Conservation (phyloP, 2,888 invertebrate genomes). For the Gastracanthus pulcherrimus region DNA sequence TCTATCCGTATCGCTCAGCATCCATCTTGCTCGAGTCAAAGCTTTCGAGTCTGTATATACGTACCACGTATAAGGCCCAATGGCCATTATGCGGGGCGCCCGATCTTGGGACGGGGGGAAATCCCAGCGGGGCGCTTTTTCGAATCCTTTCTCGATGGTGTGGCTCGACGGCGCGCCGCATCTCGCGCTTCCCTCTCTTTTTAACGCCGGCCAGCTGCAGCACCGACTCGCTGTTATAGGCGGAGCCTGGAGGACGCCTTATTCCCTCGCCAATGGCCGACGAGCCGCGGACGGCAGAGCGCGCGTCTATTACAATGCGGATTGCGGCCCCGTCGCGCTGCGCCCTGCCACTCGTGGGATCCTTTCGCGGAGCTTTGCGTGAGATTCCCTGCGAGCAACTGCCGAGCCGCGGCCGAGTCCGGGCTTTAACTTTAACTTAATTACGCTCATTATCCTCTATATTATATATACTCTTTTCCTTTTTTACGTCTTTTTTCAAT, state of each 20-base stretch:
- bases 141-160: background rate
- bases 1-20: background rate
- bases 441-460: slow-evolving; percentile 18
- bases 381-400: no score
- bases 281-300: slow-evolving; percentile 5
- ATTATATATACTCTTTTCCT: background rate
- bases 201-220: background rate
- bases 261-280: slow-evolving; percentile 38
- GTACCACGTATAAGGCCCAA: no score
- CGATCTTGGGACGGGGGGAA: no score
- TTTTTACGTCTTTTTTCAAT: background rate
- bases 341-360: background rate
- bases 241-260: slow-evolving; percentile 36
- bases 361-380: background rate
- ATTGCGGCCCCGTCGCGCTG: no score
- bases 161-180: background rate
- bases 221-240: slow-evolving; percentile 11
- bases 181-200: background rate
- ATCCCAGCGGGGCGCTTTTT: background rate
- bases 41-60: no score
- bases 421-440: background rate
- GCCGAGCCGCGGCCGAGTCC: background rate
- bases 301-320: no score
- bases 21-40: background rate
- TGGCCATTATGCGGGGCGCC: no score